Conservation (phyloP, 2,888 invertebrate species). For the Ametastegia equiseti region DNA sequence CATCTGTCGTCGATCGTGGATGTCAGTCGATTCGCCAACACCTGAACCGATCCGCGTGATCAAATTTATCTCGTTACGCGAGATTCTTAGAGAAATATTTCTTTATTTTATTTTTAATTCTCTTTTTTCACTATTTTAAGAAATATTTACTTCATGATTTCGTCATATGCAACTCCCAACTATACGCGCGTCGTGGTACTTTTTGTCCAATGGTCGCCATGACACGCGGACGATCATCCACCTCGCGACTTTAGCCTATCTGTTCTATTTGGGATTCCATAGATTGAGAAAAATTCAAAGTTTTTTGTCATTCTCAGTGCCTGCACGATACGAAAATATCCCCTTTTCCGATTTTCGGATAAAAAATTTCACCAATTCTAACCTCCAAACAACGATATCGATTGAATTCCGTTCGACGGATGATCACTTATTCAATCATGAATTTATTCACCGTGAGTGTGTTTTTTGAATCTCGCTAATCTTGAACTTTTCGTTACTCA, state of each 20-base stretch:
- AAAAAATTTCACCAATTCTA: not conserved
- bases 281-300: not conserved
- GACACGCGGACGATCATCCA: not conserved
- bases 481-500: too few relatives aligned
- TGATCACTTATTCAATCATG: not conserved
- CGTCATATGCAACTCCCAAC: not conserved
- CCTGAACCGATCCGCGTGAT: not conserved
- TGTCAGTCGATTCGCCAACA: not conserved
- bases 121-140: not conserved
- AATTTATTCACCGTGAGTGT: not conserved
- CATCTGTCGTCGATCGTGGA: not conserved
- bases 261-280: not conserved
- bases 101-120: not conserved
- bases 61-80: not conserved
- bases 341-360: not conserved
- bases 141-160: not conserved
- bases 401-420: not conserved
- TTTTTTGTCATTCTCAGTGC: not conserved
- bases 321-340: not conserved
- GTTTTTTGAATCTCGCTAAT: too few relatives aligned
- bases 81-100: too few relatives aligned
- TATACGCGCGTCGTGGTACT: not conserved
- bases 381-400: not conserved
- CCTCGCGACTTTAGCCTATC: not conserved
- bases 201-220: not conserved